Percentiles rank a stretch among this genome's conserved stretches.
Conservation (phyloP, 2,888 invertebrate species). For the Pinctada fucata region DNA sequence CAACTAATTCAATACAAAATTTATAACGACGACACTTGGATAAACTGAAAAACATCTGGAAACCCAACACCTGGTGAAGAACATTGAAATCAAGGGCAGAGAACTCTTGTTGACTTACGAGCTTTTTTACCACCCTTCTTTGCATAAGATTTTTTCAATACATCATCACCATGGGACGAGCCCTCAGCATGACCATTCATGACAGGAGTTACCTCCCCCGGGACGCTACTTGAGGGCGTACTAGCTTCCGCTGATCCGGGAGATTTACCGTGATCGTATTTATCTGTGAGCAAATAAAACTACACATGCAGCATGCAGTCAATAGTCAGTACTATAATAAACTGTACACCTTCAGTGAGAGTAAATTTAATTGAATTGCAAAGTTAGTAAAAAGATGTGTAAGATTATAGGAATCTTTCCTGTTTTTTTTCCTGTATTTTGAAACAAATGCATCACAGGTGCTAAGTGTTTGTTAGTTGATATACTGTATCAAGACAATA, state of each 20-base stretch:
- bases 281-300: slow-evolving; percentile 10
- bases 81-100: not conserved
- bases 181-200: slow-evolving; percentile 8
- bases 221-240: slow-evolving; percentile 41
- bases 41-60: too few relatives aligned
- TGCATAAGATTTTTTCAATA: slow-evolving; percentile 14
- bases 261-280: not conserved
- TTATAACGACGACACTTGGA: too few relatives aligned
- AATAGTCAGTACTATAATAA: not conserved
- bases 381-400: too few relatives aligned
- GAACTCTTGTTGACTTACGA: slow-evolving; percentile 15
- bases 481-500: too few relatives aligned
- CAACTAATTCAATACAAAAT: too few relatives aligned
- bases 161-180: not conserved
- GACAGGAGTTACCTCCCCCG: slow-evolving; percentile 9
- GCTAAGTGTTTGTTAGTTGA: too few relatives aligned
- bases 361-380: too few relatives aligned
- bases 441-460: too few relatives aligned
- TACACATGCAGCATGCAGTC: slow-evolving; percentile 7
- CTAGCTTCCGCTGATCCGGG: slow-evolving; percentile 17
- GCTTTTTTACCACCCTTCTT: slow-evolving; percentile 23
- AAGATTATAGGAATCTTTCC: too few relatives aligned
- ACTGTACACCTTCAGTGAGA: too few relatives aligned
- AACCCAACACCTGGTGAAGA: too few relatives aligned
- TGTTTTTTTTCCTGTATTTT: too few relatives aligned